These are phyloP conservation scores for Glyphotaelius pellucidus DNA, from an alignment of 2,888 invertebrate genomes.

Conservation along the genomic window DNA sequence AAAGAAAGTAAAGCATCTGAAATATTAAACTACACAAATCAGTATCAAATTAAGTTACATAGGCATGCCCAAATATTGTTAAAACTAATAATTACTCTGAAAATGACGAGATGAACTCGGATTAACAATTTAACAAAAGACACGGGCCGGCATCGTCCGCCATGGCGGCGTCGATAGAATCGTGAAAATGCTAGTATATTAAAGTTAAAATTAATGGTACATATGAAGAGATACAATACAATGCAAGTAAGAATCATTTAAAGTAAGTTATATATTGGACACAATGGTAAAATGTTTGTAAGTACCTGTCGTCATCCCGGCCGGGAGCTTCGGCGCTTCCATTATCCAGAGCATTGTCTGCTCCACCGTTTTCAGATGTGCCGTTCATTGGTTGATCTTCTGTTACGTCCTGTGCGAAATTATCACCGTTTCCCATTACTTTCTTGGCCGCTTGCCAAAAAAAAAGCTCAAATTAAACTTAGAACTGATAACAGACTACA, in stretches of 20 bases:
- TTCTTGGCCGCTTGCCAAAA: conserved; percentile 77
- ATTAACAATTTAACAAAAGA: conserved; percentile 54
- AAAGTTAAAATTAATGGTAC: conserved; percentile 42
- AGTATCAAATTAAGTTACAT: conserved; percentile 40
- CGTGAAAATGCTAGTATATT: conserved; percentile 42
- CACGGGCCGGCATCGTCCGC: conserved; percentile 63
- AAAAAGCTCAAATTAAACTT: conserved; percentile 72
- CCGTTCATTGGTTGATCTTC: conserved; percentile 82
- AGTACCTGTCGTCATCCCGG: conserved; percentile 89
- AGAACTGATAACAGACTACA: conserved; percentile 67
- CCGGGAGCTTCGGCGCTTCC: conserved; percentile 86
- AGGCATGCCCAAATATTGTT: conserved; percentile 56
- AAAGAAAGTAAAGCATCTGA: conserved; percentile 65
- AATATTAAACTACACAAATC: conserved; percentile 62
- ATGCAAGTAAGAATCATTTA: neutral
- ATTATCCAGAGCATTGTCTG: conserved; percentile 83
- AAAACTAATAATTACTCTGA: conserved; percentile 50
- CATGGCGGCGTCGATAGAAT: conserved; percentile 52
- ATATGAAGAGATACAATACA: conserved; percentile 37
- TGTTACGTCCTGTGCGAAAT: conserved; percentile 87
- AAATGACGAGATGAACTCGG: conserved; percentile 60
- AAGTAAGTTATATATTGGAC: neutral
- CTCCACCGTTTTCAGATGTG: conserved; percentile 81
- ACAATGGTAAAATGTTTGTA: neutral
- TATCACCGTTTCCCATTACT: conserved; percentile 87